phyloP scores from a whole-genome alignment of 2,113 vertebrate genomes.

The Pteropus alecto region DNA sequence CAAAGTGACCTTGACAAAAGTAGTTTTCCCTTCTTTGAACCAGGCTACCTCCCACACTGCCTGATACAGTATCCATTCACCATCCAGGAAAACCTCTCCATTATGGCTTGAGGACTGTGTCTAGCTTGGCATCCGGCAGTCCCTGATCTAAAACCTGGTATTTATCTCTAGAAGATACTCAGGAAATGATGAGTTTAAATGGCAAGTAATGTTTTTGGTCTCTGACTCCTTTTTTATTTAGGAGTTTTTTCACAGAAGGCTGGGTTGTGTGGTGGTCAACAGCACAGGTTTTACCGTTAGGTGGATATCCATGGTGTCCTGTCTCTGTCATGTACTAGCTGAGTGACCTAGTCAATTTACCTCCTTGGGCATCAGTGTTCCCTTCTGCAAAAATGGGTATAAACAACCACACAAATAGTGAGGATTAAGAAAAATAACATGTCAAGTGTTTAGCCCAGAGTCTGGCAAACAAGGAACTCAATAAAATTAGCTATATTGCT shows the following conservation, averaged over 20 bases:
- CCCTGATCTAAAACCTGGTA: neutral
- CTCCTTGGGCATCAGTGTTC: slow-evolving; percentile 20
- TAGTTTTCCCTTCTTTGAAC: slow-evolving; percentile 7
- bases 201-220: neutral
- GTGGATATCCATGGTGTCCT: neutral
- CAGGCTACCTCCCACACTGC: neutral
- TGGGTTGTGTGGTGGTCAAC: neutral
- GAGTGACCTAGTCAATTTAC: neutral
- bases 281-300: neutral
- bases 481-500: neutral
- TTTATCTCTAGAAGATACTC: neutral
- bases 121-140: neutral
- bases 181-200: neutral
- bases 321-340: neutral
- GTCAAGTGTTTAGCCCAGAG: neutral
- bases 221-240: neutral
- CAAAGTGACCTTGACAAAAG: slow-evolving; percentile 11
- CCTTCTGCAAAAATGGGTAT: slow-evolving; percentile 21
- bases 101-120: neutral
- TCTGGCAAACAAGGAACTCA: neutral
- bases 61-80: neutral
- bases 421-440: neutral
- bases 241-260: neutral
- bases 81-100: neutral
- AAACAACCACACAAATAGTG: neutral